phyloP scores from a whole-genome alignment of 2,888 invertebrate genomes.

The Atrina japonica region DNA sequence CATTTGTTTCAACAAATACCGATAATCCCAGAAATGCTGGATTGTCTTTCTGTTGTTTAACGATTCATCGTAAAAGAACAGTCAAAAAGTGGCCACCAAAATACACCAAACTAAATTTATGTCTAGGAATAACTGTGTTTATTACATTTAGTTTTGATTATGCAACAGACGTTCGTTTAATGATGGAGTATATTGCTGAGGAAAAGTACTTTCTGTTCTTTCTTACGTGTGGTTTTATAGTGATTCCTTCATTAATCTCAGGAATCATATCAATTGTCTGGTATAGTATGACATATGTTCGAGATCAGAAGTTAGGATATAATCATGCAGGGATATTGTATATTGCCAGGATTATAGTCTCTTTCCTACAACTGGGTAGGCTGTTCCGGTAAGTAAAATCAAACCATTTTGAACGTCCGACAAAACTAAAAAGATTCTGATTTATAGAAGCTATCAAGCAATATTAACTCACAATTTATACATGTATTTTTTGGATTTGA shows the following conservation, averaged over 20 bases:
- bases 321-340: constrained; percentile 23
- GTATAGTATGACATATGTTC: constrained; percentile 30
- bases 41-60: too few relatives aligned
- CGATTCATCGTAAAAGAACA: too few relatives aligned
- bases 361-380: constrained; percentile 40
- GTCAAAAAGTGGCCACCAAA: constrained; percentile 24
- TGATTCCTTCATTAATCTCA: constrained; percentile 35
- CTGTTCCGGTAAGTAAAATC: constrained; percentile 37
- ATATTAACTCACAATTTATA: too few relatives aligned
- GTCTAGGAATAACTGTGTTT: not conserved
- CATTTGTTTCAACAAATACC: too few relatives aligned
- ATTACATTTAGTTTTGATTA: constrained; percentile 29
- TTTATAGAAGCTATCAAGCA: too few relatives aligned
- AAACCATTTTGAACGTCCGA: too few relatives aligned
- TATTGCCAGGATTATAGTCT: constrained; percentile 24
- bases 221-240: constrained; percentile 37
- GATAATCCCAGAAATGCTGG: too few relatives aligned
- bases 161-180: constrained; percentile 30
- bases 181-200: constrained; percentile 28
- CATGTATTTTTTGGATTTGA: too few relatives aligned
- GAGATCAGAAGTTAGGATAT: constrained; percentile 4
- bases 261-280: constrained; percentile 36
- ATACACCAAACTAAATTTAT: constrained; percentile 7
- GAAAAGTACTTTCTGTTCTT: not conserved
- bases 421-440: too few relatives aligned